These are phyloP conservation scores for Aspidapion aeneum DNA, from an alignment of 2,888 invertebrate genomes.

Conservation along the genomic window DNA sequence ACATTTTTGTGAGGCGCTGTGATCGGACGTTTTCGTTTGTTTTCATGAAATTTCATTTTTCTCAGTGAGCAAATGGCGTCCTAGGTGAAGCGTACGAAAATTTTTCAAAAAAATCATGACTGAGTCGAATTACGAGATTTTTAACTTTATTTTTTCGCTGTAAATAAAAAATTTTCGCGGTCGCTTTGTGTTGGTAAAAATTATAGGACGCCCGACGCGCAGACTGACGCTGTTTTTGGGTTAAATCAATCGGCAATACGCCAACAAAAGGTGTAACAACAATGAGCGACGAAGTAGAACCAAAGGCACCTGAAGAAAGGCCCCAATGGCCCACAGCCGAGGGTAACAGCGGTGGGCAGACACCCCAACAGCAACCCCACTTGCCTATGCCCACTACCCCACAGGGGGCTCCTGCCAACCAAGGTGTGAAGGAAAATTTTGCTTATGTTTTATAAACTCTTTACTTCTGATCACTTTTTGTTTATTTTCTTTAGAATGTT, in stretches of 20 bases:
- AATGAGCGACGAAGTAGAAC: constrained; percentile 47
- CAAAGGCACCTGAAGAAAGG: constrained; percentile 40
- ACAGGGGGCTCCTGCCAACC: constrained; percentile 53
- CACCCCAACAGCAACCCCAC: constrained; percentile 40
- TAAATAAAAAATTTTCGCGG: constrained; percentile 16
- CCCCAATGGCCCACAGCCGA: constrained; percentile 45
- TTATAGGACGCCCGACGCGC: constrained; percentile 16
- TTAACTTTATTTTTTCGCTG: constrained; percentile 21
- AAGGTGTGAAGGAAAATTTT: constrained; percentile 18
- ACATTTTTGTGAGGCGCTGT: too few relatives aligned
- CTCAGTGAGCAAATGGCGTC: constrained; percentile 51
- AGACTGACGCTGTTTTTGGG: constrained; percentile 22
- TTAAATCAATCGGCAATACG: constrained; percentile 32
- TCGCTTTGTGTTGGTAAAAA: constrained; percentile 18
- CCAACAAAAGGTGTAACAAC: constrained; percentile 31
- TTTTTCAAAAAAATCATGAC: constrained; percentile 46
- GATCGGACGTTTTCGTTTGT: constrained; percentile 31
- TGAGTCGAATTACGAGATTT: constrained; percentile 40
- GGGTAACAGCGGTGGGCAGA: constrained; percentile 35
- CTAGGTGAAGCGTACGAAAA: constrained; percentile 46
- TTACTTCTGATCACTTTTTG: too few relatives aligned
- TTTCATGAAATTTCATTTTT: constrained; percentile 37
- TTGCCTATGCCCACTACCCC: constrained; percentile 60
- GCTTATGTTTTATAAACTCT: too few relatives aligned
- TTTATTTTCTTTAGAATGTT: too few relatives aligned